These are phyloP conservation scores for Eospalax fontanierii DNA, from an alignment of 2,797 vertebrate genomes.

Conservation along the genomic window DNA sequence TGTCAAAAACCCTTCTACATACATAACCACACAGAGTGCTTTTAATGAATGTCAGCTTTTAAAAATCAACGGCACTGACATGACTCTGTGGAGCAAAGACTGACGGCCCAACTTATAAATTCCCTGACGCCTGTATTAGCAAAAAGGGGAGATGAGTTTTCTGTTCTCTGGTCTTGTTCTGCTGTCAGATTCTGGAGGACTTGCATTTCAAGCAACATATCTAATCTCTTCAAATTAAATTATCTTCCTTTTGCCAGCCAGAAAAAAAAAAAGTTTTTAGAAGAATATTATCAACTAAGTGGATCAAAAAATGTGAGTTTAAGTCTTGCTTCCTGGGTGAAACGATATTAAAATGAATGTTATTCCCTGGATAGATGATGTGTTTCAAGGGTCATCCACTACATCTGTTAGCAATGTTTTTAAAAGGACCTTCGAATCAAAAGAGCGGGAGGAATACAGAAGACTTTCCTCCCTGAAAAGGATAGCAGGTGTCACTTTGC, in stretches of 20 bases:
- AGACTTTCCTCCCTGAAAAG: conserved; percentile 66
- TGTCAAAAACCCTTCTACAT: conserved; percentile 80
- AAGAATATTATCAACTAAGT: conserved; percentile 86
- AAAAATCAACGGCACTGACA: conserved; percentile 77
- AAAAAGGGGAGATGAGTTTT: conserved; percentile 74
- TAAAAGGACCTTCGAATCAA: conserved; percentile 71
- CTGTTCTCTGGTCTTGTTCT: conserved; percentile 80
- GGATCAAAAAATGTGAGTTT: conserved; percentile 83
- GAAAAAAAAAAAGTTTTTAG: conserved; percentile 69
- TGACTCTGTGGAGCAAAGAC: conserved; percentile 76
- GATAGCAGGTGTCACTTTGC: conserved; percentile 14
- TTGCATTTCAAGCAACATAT: conserved; percentile 81
- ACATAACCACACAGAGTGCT: conserved; percentile 68
- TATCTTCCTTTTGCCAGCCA: conserved; percentile 83
- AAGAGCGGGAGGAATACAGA: conserved; percentile 46
- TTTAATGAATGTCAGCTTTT: conserved; percentile 85
- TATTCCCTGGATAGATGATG: conserved; percentile 77
- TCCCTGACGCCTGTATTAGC: conserved; percentile 75
- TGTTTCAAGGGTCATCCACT: conserved; percentile 73
- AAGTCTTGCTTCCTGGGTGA: conserved; percentile 82
- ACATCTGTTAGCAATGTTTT: conserved; percentile 76
- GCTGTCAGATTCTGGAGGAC: conserved; percentile 82
- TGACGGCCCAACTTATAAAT: conserved; percentile 80
- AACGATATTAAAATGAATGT: conserved; percentile 83
- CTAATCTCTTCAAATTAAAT: conserved; percentile 86